Conservation (phyloP, 2,113 vertebrate species). For the Stegastes partitus region DNA sequence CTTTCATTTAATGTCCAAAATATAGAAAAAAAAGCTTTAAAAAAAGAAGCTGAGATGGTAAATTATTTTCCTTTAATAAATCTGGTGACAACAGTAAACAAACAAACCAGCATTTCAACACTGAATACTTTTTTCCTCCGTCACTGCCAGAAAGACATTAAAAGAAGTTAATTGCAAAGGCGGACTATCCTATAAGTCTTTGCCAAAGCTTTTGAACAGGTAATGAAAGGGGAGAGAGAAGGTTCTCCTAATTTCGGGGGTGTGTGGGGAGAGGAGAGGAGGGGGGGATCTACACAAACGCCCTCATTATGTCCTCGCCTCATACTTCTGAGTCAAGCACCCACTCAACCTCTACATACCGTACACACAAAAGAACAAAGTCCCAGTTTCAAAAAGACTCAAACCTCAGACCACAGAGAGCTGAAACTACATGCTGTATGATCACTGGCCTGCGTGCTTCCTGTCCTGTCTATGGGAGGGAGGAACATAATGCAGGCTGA, state of each 20-base stretch:
- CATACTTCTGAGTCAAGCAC: conserved; percentile 46
- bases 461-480: conserved; percentile 29
- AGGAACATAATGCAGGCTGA: conserved; percentile 37
- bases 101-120: conserved; percentile 17
- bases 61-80: not conserved
- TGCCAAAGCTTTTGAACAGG: conserved; percentile 82
- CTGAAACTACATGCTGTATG: conserved; percentile 34
- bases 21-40: too few relatives aligned
- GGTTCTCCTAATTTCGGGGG: conserved; percentile 35
- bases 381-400: conserved; percentile 35
- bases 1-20: too few relatives aligned
- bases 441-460: conserved; percentile 50
- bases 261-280: too few relatives aligned
- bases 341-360: conserved; percentile 42
- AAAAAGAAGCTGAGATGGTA: not conserved
- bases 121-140: conserved; percentile 8
- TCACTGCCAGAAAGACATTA: conserved; percentile 8
- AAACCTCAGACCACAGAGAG: conserved; percentile 51
- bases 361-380: conserved; percentile 40
- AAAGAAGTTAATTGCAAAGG: conserved; percentile 23
- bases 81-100: not conserved
- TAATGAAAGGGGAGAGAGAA: conserved; percentile 80
- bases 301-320: conserved; percentile 52
- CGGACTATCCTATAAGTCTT: conserved; percentile 69
- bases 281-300: conserved; percentile 40